Base-by-base conservation (phyloP, 2,797 vertebrate species). In the Macroramphosus scolopax region DNA sequence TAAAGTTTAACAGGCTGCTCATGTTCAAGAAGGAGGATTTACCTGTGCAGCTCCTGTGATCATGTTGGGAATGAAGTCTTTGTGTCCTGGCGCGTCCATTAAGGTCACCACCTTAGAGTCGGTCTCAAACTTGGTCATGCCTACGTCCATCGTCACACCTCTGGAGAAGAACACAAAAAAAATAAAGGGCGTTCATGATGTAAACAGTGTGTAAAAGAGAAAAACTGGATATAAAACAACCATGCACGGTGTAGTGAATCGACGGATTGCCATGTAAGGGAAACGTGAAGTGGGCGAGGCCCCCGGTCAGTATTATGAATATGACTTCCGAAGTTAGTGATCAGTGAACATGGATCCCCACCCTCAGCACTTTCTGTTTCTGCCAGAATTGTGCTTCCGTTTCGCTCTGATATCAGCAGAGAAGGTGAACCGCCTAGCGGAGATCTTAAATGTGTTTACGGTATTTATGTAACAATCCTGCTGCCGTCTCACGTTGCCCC, bases 1-100 rank as follows among this genome's bases (percentile, higher is more conserved):
- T n/a, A n/a, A n/a, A n/a, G n/a, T n/a, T n/a, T n/a, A n/a, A 49
- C n/a, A 38, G 17, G n/a, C 28, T 22, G 17, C 26, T 36, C 20
- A 6, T 22, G 6, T 22, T 22, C n/a, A 22, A 6, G 3, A 22
- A 22, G 20, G 20, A 22, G 20, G 20, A 22, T 22, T 1, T 93
- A 99, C 97, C 94, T 98, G 95, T 17, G 97, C 96, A 32, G 97
- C 97, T 83, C 97, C 97, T 22, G 95, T 99, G 79, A 99, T 99
- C 97, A 98, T 99, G 86, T 99, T 99, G 75, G 97, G 97, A 83
- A 99, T 98, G 81, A 99, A 99, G 83, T 99, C 97, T 86, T 91
- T 97, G 90, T 99, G 97, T 62, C 97, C 97, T 1, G 97, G 97
- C 2, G 97, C 97, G 58, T 99, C 97, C 97, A 99, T 99, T 50